Evolutionary conservation across 2,888 invertebrate genomes (phyloP).

Genomic region (Macrosoma leucophasiata): DNA sequence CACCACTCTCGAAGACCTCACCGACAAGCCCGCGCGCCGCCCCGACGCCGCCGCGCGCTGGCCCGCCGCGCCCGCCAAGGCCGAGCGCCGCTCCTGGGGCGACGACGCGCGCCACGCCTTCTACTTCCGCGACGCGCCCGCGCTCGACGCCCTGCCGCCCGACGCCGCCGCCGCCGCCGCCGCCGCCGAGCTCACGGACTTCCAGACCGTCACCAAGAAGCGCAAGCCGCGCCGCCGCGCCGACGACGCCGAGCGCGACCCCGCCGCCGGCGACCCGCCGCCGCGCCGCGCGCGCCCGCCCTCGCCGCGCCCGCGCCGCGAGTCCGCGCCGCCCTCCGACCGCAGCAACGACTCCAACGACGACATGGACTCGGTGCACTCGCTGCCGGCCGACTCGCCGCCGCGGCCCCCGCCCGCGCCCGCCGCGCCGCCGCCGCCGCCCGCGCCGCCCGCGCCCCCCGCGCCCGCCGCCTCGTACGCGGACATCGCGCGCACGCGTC

Average conservation of each 20-base stretch:
- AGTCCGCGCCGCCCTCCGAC: conserved; percentile 86
- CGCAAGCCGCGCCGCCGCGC: conserved; percentile 84
- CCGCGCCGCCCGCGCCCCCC: conserved; percentile 76
- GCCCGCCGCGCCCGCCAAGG: conserved; percentile 35
- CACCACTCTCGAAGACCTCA: conserved; percentile 83
- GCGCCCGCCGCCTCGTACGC: conserved; percentile 82
- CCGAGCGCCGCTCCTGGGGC: conserved; percentile 73
- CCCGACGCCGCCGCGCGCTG: conserved; percentile 75
- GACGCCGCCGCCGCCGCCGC: conserved; percentile 35
- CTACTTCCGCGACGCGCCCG: conserved; percentile 51
- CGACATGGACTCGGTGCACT: conserved; percentile 90
- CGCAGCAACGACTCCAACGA: conserved; percentile 87
- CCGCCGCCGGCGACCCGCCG: conserved; percentile 52
- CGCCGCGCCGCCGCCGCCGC: conserved; percentile 68
- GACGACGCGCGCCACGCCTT: conserved; percentile 67
- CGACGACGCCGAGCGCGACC: conserved; percentile 48
- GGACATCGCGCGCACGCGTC: conserved; percentile 81
- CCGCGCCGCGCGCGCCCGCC: conserved; percentile 43
- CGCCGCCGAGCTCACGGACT: conserved; percentile 80
- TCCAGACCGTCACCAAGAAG: conserved; percentile 89
- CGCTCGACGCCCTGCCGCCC: conserved; percentile 25
- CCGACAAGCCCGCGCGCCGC: conserved; percentile 73
- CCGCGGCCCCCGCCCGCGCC: conserved; percentile 29
- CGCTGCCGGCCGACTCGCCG: conserved; percentile 77
- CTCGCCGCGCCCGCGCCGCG: conserved; percentile 37